Percentiles rank a stretch among this genome's conserved stretches.
Conservation (phyloP, 2,888 invertebrate genomes). For the Xanthostigma xanthostigma region DNA sequence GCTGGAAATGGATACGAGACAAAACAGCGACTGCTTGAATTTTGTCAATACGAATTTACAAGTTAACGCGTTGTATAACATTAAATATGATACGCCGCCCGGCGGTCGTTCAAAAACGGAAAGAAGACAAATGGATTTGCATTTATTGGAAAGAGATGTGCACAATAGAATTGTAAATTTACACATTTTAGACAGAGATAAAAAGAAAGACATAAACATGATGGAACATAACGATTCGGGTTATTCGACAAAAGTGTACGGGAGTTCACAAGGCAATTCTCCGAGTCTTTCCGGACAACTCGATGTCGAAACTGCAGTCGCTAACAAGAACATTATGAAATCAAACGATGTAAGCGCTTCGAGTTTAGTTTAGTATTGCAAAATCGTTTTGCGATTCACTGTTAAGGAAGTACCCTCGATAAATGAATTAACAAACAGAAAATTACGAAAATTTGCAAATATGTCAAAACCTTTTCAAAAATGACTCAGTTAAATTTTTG, state of each 20-base stretch:
- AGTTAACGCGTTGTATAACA: no score
- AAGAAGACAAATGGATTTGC: not conserved
- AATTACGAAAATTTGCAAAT: no score
- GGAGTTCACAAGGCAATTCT: conserved; percentile 63
- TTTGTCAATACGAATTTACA: no score
- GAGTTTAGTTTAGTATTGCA: conserved; percentile 33
- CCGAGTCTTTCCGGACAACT: conserved; percentile 47
- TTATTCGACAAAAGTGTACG: conserved; percentile 69
- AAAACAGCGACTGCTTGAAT: no score
- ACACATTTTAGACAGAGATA: conserved; percentile 5
- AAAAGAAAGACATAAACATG: conserved; percentile 29
- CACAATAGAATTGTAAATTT: conserved; percentile 5
- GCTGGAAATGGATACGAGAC: no score
- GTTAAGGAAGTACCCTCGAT: no score
- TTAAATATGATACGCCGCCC: no score
- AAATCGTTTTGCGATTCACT: no score
- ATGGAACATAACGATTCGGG: conserved; percentile 73
- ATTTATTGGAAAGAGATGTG: conserved; percentile 5
- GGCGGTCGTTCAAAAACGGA: no score
- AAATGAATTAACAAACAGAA: no score
- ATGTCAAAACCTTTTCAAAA: no score
- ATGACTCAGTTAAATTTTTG: no score
- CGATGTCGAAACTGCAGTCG: conserved; percentile 7
- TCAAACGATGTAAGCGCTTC: conserved; percentile 32
- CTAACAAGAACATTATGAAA: conserved; percentile 23